Evolutionary conservation across 2,888 invertebrate species (phyloP), one percentile per base, ranked within the genome.

Genomic region (Phengaris alcon): DNA sequence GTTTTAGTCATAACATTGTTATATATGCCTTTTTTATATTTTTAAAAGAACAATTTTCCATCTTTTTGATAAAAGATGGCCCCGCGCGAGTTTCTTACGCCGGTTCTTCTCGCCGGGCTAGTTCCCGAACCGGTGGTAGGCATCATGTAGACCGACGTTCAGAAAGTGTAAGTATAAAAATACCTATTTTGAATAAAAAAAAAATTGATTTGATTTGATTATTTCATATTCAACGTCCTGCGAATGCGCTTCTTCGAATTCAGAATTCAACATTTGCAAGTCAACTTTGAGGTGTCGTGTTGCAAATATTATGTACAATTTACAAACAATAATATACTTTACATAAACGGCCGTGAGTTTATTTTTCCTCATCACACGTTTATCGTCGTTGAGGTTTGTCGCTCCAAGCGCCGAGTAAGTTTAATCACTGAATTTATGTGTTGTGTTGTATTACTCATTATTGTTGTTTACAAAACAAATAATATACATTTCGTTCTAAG

Each of bases 361-460:
- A 64, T 44, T 35, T 44, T 64, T 64, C 64, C 64, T 64, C 64
- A 12, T 35, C 35, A 64, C 13, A 64, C 35, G 9, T 64, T 64
- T 64, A 64, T 64, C 64, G 64, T 9, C 13, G 35, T 64, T 64
- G 64, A 64, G 64, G 64, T 64, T 64, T 64, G 12, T 64, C 35
- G 64, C 13, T 64, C 64, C 64, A 44, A 64, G 64, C 64, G 12
- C 35, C 52, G 52, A 52, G 59, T 9, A 9, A 22, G 64, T 64
- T 44, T 59, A 64, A 64, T 64, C 35, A 64, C 64, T 64, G 35
- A 35, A 12, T 64, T 64, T 64, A 64, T 64, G 64, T 64, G 64
- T 64, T 59, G 57, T 59, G 5, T 48, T 48, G 3, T 35, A 52
- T 10, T 64, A 64, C 6, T 64, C 64, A 64, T 64, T 64, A 35